Percentiles rank a stretch among this genome's conserved stretches.
Evolutionary conservation across 2,888 invertebrate species (phyloP).

Genomic region (Ophion slaviceki): DNA sequence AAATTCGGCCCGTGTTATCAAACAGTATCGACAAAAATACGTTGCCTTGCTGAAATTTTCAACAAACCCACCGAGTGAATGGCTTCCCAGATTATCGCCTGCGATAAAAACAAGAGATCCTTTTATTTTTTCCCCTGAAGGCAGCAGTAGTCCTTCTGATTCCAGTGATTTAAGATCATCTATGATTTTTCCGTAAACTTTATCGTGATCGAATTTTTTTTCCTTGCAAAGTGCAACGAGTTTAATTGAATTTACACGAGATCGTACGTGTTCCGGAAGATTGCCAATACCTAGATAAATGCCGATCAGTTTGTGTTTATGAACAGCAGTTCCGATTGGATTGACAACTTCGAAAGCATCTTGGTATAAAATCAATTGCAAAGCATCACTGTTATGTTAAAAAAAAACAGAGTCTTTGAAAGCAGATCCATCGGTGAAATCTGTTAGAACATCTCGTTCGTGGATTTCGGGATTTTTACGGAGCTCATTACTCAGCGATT

Average conservation of each 20-base stretch:
- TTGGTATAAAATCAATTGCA: conserved; percentile 51
- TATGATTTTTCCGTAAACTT: conserved; percentile 52
- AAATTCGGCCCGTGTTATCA: background rate
- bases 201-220: conserved; percentile 53
- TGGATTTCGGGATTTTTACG: too few relatives aligned
- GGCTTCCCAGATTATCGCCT: conserved; percentile 69
- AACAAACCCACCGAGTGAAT: conserved; percentile 65
- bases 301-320: conserved; percentile 50
- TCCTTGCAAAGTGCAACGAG: conserved; percentile 50
- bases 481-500: too few relatives aligned
- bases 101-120: conserved; percentile 59
- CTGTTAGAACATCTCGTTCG: conserved; percentile 15
- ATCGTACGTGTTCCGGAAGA: conserved; percentile 37
- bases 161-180: conserved; percentile 49
- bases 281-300: conserved; percentile 53
- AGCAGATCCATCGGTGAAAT: conserved; percentile 41
- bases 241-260: conserved; percentile 54
- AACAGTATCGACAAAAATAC: conserved; percentile 44
- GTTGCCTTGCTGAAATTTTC: conserved; percentile 65
- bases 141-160: conserved; percentile 5
- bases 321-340: conserved; percentile 40
- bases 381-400: background rate
- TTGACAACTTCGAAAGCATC: conserved; percentile 54
- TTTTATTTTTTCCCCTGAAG: conserved; percentile 10
- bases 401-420: conserved; percentile 23